Evolutionary conservation across 2,888 invertebrate species (phyloP).

Genomic region (Halictus quadricinctus): DNA sequence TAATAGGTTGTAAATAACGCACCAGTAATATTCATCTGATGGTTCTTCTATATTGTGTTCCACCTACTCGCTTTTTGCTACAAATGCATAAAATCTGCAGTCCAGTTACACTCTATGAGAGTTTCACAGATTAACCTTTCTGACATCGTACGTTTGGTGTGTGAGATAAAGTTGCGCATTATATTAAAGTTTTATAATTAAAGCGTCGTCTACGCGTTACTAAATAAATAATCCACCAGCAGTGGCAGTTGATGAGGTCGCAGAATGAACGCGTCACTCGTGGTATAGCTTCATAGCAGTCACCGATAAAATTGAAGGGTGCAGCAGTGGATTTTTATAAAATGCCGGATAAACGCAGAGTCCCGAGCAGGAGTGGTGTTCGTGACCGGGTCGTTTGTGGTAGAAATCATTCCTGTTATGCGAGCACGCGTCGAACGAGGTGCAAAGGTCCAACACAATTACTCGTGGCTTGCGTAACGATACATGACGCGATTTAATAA

Average conservation of each 20-base stretch:
- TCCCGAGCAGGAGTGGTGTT: background rate
- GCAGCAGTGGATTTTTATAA: background rate
- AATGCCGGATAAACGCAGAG: background rate
- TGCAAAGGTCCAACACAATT: constrained; percentile 55
- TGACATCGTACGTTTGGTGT: background rate
- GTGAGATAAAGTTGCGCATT: background rate
- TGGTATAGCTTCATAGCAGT: background rate
- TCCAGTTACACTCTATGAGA: background rate
- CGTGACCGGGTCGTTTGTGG: constrained; percentile 3
- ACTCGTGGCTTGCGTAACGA: constrained; percentile 45
- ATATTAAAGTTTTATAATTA: background rate
- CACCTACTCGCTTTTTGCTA: no score
- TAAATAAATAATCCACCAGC: background rate
- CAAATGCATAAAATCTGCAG: no score
- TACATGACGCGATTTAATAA: constrained; percentile 62
- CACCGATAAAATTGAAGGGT: background rate
- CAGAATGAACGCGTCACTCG: background rate
- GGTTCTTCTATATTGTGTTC: no score
- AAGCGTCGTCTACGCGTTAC: background rate
- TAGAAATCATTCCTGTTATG: background rate
- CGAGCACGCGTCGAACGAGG: constrained; percentile 22
- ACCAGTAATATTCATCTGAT: no score
- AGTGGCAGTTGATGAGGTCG: background rate
- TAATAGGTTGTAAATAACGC: no score
- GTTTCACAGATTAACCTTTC: background rate